These are phyloP conservation scores for Pseudomyrmex cubaensis DNA, from an alignment of 1,140 invertebrate species.

Conservation along the genomic window DNA sequence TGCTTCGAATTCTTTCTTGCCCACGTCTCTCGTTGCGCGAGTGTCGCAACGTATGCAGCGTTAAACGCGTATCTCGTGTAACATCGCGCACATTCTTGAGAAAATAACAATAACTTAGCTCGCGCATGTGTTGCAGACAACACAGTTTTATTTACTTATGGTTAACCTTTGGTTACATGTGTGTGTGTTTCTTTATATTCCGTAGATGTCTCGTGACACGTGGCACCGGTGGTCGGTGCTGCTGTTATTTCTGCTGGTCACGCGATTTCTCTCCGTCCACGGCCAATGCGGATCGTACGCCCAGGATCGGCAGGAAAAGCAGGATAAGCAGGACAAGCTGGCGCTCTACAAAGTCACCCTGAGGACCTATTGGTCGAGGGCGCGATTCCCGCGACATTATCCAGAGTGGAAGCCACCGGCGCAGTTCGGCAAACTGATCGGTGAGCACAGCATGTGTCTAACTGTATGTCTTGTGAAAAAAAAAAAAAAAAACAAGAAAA, in stretches of 20 bases:
- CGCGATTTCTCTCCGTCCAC: constrained; percentile 73
- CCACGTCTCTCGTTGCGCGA: neutral
- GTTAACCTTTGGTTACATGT: too few relatives aligned
- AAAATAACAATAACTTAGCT: too few relatives aligned
- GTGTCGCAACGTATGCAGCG: neutral
- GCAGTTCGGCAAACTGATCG: constrained; percentile 95
- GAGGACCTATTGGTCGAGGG: constrained; percentile 95
- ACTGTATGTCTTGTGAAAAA: neutral
- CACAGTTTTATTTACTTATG: neutral
- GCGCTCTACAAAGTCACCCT: constrained; percentile 94
- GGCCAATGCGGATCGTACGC: constrained; percentile 80
- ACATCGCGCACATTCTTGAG: neutral
- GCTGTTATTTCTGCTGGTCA: constrained; percentile 73
- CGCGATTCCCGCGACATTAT: constrained; percentile 95
- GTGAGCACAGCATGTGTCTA: constrained; percentile 86
- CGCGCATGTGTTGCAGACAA: neutral
- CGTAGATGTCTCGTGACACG: constrained; percentile 67
- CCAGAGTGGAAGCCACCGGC: constrained; percentile 96
- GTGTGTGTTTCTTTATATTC: neutral
- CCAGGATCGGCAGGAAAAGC: constrained; percentile 85
- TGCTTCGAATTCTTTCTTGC: constrained; percentile 24
- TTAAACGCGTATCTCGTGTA: neutral
- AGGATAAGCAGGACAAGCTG: constrained; percentile 90
- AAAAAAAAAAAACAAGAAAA: too few relatives aligned
- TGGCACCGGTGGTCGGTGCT: constrained; percentile 71